These are phyloP conservation scores for Myripristis murdjan DNA, from an alignment of 2,797 vertebrate species.

Conservation along the genomic window DNA sequence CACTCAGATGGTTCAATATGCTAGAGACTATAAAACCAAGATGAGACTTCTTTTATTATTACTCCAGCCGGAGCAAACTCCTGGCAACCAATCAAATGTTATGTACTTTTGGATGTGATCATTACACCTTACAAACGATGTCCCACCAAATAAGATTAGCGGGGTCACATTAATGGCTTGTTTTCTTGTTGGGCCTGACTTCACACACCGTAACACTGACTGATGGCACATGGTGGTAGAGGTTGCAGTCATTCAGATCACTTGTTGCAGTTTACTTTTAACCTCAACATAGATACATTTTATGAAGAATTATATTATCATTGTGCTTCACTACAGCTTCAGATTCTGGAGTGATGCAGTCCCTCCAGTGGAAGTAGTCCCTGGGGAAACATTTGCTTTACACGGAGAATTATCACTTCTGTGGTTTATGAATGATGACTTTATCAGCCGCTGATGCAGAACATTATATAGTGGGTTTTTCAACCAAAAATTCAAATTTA, in stretches of 20 bases:
- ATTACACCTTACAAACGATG: slow-evolving; percentile 79
- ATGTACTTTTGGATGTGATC: slow-evolving; percentile 78
- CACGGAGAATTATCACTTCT: too few species aligned
- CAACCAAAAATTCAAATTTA: too few species aligned
- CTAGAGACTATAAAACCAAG: slow-evolving; percentile 80
- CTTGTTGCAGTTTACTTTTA: not conserved
- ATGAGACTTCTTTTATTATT: slow-evolving; percentile 83
- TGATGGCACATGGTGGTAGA: slow-evolving; percentile 18
- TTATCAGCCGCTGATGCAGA: too few species aligned
- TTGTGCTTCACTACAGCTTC: too few species aligned
- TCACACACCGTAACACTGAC: slow-evolving; percentile 53
- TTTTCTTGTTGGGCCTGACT: slow-evolving; percentile 70
- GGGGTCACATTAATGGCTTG: slow-evolving; percentile 73
- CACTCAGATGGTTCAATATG: slow-evolving; percentile 84
- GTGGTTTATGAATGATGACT: too few species aligned
- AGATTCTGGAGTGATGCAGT: too few species aligned
- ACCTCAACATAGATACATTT: not conserved
- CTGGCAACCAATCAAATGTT: slow-evolving; percentile 78
- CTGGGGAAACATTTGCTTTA: too few species aligned
- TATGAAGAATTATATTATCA: not conserved
- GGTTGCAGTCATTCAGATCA: slow-evolving; percentile 33
- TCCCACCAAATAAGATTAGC: slow-evolving; percentile 67
- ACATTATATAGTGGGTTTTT: too few species aligned
- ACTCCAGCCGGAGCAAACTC: slow-evolving; percentile 69
- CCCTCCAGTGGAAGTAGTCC: too few species aligned